A percentile compares a stretch with the other conserved stretches of the same genome.
phyloP scores from a whole-genome alignment of 2,797 vertebrate species.

The Arremon brunneinucha region DNA sequence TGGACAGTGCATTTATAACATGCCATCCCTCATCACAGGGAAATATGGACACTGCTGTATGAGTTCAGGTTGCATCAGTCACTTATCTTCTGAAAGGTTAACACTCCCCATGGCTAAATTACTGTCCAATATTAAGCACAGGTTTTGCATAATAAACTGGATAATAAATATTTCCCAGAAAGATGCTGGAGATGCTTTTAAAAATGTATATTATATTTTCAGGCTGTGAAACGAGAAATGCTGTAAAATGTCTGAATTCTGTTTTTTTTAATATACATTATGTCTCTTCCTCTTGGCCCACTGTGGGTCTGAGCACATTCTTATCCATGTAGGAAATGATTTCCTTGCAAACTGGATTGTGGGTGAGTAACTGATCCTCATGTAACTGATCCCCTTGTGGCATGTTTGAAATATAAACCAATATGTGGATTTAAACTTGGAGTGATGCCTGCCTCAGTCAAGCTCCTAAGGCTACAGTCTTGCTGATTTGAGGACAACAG shows the following conservation, averaged over 20 bases:
- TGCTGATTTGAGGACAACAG: neutral
- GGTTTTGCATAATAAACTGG: neutral
- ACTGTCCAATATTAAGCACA: neutral
- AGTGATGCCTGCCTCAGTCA: neutral
- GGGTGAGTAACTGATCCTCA: neutral
- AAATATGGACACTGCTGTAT: neutral
- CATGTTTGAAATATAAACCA: neutral
- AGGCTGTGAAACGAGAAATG: neutral
- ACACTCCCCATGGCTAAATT: neutral
- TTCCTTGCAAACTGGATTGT: neutral
- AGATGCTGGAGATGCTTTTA: neutral
- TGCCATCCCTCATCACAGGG: neutral
- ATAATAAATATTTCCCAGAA: neutral
- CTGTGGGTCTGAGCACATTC: neutral
- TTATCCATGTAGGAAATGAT: neutral
- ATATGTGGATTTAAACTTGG: neutral
- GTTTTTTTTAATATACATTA: neutral
- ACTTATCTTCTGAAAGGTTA: conserved; percentile 6
- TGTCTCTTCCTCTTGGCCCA: neutral
- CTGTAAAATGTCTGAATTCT: neutral
- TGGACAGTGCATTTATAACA: conserved; percentile 4
- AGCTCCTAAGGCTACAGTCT: neutral
- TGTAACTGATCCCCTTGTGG: neutral
- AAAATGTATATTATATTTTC: neutral
- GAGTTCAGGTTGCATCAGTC: neutral